phyloP scores from a whole-genome alignment of 2,113 vertebrate species.

The Saccopteryx bilineata region DNA sequence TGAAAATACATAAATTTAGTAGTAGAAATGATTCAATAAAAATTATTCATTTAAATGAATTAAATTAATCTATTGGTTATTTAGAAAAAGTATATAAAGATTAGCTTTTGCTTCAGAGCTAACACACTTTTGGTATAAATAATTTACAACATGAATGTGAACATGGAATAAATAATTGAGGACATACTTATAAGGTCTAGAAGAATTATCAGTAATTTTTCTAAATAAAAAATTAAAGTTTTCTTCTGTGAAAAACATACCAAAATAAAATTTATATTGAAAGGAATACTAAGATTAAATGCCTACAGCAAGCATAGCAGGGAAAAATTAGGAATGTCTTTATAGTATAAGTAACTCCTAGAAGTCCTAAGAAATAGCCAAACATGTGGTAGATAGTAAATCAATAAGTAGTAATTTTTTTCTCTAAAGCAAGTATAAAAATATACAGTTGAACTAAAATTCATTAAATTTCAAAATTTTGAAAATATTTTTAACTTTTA shows the following conservation, averaged over 20 bases:
- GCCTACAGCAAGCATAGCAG: neutral
- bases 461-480: neutral
- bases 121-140: neutral
- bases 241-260: neutral
- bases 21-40: neutral
- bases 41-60: neutral
- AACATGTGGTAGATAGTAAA: neutral
- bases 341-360: neutral
- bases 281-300: neutral
- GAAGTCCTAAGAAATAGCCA: neutral
- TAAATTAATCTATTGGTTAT: neutral
- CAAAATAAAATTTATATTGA: constrained; percentile 1
- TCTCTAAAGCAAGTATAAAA: neutral
- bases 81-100: neutral
- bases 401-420: neutral
- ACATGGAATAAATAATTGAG: neutral
- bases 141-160: neutral
- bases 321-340: neutral
- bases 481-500: neutral
- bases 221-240: neutral
- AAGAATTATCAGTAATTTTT: neutral
- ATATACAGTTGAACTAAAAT: neutral
- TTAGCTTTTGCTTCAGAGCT: neutral
- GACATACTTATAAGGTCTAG: neutral
- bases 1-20: neutral